Conservation (phyloP, 2,113 vertebrate species). For the Synchiropus splendidus region DNA sequence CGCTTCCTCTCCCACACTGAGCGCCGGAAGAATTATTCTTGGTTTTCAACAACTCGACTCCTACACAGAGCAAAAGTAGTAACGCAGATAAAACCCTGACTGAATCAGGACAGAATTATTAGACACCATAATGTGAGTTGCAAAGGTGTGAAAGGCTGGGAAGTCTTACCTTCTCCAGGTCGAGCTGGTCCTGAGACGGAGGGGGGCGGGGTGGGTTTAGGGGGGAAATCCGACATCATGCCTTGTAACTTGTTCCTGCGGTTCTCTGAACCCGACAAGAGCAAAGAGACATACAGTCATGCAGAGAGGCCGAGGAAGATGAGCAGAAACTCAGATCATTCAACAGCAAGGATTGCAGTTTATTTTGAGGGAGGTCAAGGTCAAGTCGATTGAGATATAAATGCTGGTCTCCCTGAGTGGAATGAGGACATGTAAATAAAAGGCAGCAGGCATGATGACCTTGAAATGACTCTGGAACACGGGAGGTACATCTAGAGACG, state of each 20-base stretch:
- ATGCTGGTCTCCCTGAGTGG: slow-evolving; percentile 12
- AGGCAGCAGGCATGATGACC: slow-evolving; percentile 43
- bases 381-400: background rate
- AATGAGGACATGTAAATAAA: slow-evolving; percentile 23
- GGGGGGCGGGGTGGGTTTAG: slow-evolving; percentile 68
- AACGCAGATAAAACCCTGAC: slow-evolving; percentile 15
- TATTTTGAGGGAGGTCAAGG: background rate
- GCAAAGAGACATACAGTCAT: slow-evolving; percentile 57
- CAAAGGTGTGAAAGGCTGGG: background rate
- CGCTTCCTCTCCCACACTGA: slow-evolving; percentile 15
- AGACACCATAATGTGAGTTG: background rate
- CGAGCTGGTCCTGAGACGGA: slow-evolving; percentile 71
- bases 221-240: slow-evolving; percentile 79
- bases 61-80: slow-evolving; percentile 14
- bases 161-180: slow-evolving; percentile 72
- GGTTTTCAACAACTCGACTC: too few relatives aligned
- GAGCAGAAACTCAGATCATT: slow-evolving; percentile 17
- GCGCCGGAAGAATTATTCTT: slow-evolving; percentile 16
- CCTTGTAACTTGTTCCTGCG: slow-evolving; percentile 81
- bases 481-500: slow-evolving; percentile 26
- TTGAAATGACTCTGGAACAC: slow-evolving; percentile 28
- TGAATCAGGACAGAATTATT: slow-evolving; percentile 6
- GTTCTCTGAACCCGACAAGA: slow-evolving; percentile 70
- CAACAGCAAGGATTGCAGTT: slow-evolving; percentile 10
- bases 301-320: slow-evolving; percentile 27